A percentile compares a stretch with the other conserved stretches of the same genome.
Conservation (phyloP, 1,140 invertebrate species). For the Leptinotarsa lineolata region DNA sequence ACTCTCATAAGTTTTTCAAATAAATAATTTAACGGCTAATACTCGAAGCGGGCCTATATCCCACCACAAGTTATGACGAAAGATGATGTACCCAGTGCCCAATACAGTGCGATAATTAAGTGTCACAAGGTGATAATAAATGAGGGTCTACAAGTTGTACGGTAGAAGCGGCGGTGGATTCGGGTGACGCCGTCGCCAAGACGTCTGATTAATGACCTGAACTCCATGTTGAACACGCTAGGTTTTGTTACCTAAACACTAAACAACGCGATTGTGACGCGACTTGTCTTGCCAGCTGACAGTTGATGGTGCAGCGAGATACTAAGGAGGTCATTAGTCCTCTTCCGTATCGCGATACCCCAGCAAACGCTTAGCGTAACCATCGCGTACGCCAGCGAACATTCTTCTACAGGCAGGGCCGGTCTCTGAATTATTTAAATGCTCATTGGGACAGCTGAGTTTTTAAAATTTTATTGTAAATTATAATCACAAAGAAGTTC, state of each 20-base stretch:
- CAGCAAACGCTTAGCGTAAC: background rate
- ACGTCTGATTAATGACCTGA: slow-evolving; percentile 50
- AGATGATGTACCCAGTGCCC: slow-evolving; percentile 36
- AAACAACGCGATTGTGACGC: slow-evolving; percentile 47
- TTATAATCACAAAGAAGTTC: too few species aligned
- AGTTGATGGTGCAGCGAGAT: slow-evolving; percentile 23
- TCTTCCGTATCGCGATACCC: slow-evolving; percentile 13
- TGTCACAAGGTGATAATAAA: slow-evolving; percentile 50
- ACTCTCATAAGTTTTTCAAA: too few species aligned
- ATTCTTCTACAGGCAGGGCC: too few species aligned
- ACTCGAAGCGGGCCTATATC: background rate
- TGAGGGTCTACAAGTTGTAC: slow-evolving; percentile 45
- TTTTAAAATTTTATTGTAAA: too few species aligned
- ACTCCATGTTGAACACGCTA: slow-evolving; percentile 50
- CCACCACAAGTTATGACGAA: slow-evolving; percentile 30
- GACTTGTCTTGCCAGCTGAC: slow-evolving; percentile 10
- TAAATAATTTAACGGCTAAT: too few species aligned
- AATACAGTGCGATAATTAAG: slow-evolving; percentile 47
- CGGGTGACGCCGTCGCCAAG: slow-evolving; percentile 42
- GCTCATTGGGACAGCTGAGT: too few species aligned
- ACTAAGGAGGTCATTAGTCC: slow-evolving; percentile 19
- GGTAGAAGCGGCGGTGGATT: slow-evolving; percentile 29
- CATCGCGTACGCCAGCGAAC: too few species aligned
- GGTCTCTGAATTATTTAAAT: too few species aligned
- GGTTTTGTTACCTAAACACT: slow-evolving; percentile 52